Evolutionary conservation across 2,113 vertebrate species (phyloP).

Genomic region (Cebus imitator): DNA sequence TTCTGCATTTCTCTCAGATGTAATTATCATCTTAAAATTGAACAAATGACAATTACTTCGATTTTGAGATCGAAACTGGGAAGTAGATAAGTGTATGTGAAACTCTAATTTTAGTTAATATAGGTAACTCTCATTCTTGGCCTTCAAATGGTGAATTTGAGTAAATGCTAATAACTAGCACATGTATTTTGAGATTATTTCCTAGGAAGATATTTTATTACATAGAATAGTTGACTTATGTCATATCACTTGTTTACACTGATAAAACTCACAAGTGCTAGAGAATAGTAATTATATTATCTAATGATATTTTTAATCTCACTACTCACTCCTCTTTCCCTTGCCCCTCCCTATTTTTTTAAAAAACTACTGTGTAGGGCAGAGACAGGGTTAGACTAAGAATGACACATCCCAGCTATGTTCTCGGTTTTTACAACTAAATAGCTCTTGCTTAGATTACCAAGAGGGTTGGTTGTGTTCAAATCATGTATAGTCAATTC

Average conservation of each 20-base stretch:
- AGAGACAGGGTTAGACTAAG: not conserved
- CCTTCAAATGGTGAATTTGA: not conserved
- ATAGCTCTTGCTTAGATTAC: not conserved
- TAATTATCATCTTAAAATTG: not conserved
- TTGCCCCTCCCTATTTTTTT: not conserved
- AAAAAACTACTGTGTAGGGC: not conserved
- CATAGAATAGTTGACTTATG: not conserved
- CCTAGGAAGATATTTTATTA: slow-evolving; percentile 9
- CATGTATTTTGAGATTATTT: not conserved
- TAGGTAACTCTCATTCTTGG: not conserved
- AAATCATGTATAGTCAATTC: not conserved
- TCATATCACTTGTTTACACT: not conserved
- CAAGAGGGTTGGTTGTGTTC: not conserved
- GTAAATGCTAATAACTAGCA: not conserved
- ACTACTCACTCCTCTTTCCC: not conserved
- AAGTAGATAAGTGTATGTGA: not conserved
- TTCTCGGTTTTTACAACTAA: slow-evolving; percentile 33
- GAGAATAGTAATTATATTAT: not conserved
- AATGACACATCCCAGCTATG: not conserved
- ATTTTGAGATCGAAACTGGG: not conserved
- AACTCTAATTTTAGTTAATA: not conserved
- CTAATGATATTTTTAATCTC: not conserved
- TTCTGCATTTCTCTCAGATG: not conserved
- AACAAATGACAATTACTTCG: not conserved
- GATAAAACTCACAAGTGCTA: slow-evolving; percentile 1